Percentiles rank a stretch among this genome's conserved stretches.
Evolutionary conservation across 2,888 invertebrate species (phyloP).

Genomic region (Aphidius colemani): DNA sequence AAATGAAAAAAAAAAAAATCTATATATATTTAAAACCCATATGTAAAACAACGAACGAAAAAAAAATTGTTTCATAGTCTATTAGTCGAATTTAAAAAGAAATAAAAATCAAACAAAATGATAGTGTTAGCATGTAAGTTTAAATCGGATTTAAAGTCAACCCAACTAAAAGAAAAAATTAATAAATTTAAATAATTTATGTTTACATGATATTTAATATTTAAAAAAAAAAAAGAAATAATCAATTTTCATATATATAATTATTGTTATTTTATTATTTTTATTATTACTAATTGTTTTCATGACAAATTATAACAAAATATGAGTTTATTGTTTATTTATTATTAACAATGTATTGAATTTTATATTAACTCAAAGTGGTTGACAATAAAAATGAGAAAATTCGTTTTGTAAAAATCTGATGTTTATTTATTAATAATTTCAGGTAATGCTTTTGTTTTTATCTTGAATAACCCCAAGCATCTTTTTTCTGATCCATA

Average conservation of each 20-base stretch:
- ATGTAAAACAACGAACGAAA: conserved; percentile 18
- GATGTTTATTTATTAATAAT: conserved; percentile 4
- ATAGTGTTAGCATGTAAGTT: conserved; percentile 5
- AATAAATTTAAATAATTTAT: conserved; percentile 10
- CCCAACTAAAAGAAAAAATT: conserved; percentile 4
- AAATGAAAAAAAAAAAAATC: neutral
- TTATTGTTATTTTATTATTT: conserved; percentile 24
- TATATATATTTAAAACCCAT: conserved; percentile 7
- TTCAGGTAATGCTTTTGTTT: neutral
- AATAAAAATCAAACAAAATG: conserved; percentile 2
- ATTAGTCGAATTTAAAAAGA: neutral
- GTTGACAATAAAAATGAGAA: conserved; percentile 51
- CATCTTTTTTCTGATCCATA: conserved; percentile 78
- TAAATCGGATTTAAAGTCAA: conserved; percentile 29
- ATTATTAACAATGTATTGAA: conserved; percentile 55
- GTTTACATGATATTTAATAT: conserved; percentile 18
- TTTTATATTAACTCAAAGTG: conserved; percentile 58
- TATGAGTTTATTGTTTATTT: conserved; percentile 49
- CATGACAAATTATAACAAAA: conserved; percentile 37
- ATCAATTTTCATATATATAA: neutral
- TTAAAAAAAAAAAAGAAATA: conserved; percentile 8
- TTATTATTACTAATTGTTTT: conserved; percentile 27
- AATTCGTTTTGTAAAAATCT: conserved; percentile 50
- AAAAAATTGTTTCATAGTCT: conserved; percentile 32
- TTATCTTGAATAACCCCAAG: conserved; percentile 72